Percentiles rank a stretch among this genome's conserved stretches.
These are phyloP conservation scores for Casuarius casuarius DNA, from an alignment of 2,113 vertebrate species.

Conservation along the genomic window DNA sequence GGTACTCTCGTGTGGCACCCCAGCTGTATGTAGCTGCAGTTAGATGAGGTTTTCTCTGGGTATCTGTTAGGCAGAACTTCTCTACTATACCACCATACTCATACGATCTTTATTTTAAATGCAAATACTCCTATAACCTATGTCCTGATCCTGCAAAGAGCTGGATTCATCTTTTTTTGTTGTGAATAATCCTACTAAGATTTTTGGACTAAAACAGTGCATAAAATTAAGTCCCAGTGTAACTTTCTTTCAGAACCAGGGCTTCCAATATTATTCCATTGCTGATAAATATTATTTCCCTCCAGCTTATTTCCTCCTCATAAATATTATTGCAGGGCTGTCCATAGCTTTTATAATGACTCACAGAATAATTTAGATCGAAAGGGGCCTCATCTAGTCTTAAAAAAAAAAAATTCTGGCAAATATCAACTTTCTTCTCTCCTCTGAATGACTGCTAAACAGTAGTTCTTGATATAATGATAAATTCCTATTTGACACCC, in stretches of 20 bases:
- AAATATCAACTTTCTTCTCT: neutral
- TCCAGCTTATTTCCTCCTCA: neutral
- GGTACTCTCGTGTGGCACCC: accelerated
- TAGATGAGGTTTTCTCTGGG: neutral
- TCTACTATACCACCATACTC: neutral
- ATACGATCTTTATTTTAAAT: neutral
- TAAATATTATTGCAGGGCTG: neutral
- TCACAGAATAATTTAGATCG: neutral
- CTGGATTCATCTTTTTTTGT: neutral
- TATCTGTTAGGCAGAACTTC: neutral
- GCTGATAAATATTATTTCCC: neutral
- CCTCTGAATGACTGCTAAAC: neutral
- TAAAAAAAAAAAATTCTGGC: too few relatives aligned
- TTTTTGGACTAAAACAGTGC: neutral
- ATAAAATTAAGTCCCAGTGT: neutral
- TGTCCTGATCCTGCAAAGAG: neutral
- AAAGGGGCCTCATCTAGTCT: too few relatives aligned
- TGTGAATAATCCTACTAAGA: neutral
- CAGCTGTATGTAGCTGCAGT: neutral
- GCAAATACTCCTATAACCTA: neutral
- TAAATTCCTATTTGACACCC: neutral
- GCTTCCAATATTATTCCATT: neutral
- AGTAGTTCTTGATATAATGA: neutral
- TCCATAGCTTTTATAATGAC: neutral
- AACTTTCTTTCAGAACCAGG: neutral